Evolutionary conservation across 2,113 vertebrate species (phyloP).

Genomic region (Eudyptes chrysolophus): DNA sequence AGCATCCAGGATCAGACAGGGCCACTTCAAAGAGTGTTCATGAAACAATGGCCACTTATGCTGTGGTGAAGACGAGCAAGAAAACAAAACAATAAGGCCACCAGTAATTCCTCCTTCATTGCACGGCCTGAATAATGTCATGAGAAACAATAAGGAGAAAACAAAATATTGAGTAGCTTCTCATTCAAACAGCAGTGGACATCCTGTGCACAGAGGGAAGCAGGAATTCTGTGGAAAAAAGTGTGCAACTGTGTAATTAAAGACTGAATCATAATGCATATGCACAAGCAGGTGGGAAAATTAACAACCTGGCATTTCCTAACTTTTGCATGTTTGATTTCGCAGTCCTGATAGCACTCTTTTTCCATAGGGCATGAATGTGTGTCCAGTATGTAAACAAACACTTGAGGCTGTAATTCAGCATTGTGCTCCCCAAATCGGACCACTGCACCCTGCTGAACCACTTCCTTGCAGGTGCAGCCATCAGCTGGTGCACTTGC

Average conservation of each 20-base stretch:
- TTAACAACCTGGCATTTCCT: background rate
- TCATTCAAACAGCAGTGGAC: background rate
- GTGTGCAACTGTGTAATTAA: background rate
- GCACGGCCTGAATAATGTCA: background rate
- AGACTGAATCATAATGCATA: background rate
- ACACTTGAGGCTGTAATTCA: background rate
- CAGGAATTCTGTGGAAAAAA: conserved; percentile 6
- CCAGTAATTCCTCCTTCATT: background rate
- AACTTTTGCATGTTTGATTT: background rate
- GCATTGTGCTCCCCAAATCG: background rate
- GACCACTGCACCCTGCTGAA: background rate
- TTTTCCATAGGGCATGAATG: background rate
- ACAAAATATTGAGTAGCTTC: background rate
- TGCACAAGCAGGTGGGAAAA: background rate
- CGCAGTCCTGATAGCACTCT: background rate
- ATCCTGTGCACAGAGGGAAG: background rate
- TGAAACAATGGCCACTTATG: background rate
- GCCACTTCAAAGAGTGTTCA: background rate
- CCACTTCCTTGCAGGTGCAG: background rate
- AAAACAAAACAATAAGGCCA: background rate
- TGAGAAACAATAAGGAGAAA: background rate
- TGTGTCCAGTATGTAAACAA: background rate
- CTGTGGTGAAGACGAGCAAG: background rate
- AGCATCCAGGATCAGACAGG: background rate
- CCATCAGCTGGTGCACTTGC: no score